phyloP scores from a whole-genome alignment of 2,113 vertebrate species.

The Zosterops borbonicus region DNA sequence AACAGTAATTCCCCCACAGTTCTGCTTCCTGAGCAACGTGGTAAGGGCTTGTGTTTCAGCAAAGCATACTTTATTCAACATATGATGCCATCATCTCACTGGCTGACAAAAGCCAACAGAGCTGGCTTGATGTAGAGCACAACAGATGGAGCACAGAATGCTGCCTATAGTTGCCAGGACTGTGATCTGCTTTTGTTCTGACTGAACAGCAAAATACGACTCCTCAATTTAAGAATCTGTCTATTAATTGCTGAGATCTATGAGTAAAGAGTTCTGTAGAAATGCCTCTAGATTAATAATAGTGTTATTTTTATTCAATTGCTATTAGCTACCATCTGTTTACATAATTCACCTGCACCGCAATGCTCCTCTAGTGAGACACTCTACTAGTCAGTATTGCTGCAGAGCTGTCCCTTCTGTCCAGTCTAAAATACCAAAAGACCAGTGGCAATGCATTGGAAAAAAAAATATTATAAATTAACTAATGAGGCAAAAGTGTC shows the following conservation, averaged over 20 bases:
- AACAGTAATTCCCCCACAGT: background rate
- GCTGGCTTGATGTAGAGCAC: background rate
- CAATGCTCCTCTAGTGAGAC: background rate
- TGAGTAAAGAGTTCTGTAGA: background rate
- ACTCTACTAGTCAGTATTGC: background rate
- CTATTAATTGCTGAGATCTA: background rate
- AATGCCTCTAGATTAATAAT: background rate
- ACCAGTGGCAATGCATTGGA: background rate
- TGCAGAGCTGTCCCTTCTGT: background rate
- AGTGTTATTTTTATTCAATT: conserved; percentile 31
- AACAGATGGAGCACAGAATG: conserved; percentile 50
- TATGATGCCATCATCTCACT: background rate
- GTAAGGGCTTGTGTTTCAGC: background rate
- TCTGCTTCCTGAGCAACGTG: background rate
- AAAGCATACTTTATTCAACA: background rate
- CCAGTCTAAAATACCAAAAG: background rate
- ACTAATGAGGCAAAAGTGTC: background rate
- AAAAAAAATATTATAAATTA: background rate
- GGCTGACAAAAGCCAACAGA: conserved; percentile 6
- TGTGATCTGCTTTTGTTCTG: background rate
- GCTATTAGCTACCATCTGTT: conserved; percentile 10
- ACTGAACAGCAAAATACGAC: background rate
- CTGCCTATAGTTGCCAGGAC: background rate
- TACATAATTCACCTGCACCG: background rate
- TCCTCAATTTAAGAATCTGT: background rate